These are phyloP conservation scores for Lymantria dispar DNA, from an alignment of 2,888 invertebrate species.

Conservation along the genomic window DNA sequence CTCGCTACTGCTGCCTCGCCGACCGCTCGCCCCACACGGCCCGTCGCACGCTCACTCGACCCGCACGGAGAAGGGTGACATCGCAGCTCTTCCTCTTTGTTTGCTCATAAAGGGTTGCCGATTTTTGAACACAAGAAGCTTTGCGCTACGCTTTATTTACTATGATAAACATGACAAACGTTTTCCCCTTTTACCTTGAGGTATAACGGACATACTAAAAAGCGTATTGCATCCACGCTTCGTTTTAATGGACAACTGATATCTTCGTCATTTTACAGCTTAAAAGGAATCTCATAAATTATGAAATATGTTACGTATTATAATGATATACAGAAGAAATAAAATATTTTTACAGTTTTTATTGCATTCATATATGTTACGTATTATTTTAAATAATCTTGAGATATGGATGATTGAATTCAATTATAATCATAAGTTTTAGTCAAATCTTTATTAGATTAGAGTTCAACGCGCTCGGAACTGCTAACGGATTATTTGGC, in stretches of 20 bases:
- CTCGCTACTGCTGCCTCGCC: conserved; percentile 65
- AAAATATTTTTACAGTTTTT: no score
- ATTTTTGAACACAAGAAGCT: conserved; percentile 43
- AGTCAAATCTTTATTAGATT: conserved; percentile 19
- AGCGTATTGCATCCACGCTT: not conserved
- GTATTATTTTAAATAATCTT: no score
- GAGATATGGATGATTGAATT: no score
- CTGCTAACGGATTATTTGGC: conserved; percentile 8
- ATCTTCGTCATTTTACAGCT: not conserved
- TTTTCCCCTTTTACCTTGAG: not conserved
- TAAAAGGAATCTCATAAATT: no score
- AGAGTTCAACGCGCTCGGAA: conserved; percentile 31
- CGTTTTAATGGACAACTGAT: not conserved
- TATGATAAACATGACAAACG: conserved; percentile 8
- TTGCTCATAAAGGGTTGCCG: conserved; percentile 59
- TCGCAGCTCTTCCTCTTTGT: conserved; percentile 67
- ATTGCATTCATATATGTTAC: not conserved
- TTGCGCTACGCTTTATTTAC: conserved; percentile 39
- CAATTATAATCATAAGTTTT: not conserved
- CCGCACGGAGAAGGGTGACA: conserved; percentile 75
- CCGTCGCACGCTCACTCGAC: conserved; percentile 49
- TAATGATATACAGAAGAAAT: no score
- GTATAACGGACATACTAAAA: not conserved
- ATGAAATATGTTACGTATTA: no score
- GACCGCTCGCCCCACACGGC: conserved; percentile 52